Percentiles rank a stretch among this genome's conserved stretches.
Conservation (phyloP, 2,797 vertebrate species). For the Choloepus didactylus region DNA sequence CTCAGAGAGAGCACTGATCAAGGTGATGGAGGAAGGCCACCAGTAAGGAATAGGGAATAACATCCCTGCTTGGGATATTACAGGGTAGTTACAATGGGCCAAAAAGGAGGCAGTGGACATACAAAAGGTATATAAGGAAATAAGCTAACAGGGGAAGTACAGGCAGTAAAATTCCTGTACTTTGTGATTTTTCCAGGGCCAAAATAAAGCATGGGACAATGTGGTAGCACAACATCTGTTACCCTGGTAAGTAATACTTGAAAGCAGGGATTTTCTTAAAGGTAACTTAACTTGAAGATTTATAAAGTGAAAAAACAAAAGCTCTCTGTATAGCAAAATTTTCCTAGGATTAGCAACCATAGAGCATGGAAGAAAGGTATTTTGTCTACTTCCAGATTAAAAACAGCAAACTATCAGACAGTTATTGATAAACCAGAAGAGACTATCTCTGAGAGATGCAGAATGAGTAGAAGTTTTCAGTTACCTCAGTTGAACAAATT, state of each 20-base stretch:
- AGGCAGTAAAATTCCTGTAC: background rate
- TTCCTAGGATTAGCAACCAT: background rate
- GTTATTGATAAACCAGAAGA: constrained; percentile 47
- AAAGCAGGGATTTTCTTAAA: background rate
- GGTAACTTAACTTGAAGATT: background rate
- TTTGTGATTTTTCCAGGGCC: background rate
- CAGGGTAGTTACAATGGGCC: background rate
- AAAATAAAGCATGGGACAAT: background rate
- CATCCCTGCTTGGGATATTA: background rate
- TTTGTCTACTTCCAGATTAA: constrained; percentile 38
- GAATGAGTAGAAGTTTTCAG: constrained; percentile 21
- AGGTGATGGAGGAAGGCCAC: background rate
- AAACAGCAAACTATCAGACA: background rate
- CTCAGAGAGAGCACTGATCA: background rate
- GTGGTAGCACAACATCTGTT: background rate
- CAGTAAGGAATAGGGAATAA: background rate
- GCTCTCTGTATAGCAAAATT: background rate
- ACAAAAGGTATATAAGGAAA: background rate
- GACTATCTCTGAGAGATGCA: constrained; percentile 7
- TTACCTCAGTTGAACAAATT: constrained; percentile 15
- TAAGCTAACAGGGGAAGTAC: background rate
- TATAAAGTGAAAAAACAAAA: constrained; percentile 6
- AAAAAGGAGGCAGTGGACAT: background rate
- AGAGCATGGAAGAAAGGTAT: background rate
- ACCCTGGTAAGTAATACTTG: background rate